Percentiles rank a stretch among this genome's conserved stretches.
These are phyloP conservation scores for Elmis aenea DNA, from an alignment of 2,888 invertebrate genomes.

Conservation along the genomic window DNA sequence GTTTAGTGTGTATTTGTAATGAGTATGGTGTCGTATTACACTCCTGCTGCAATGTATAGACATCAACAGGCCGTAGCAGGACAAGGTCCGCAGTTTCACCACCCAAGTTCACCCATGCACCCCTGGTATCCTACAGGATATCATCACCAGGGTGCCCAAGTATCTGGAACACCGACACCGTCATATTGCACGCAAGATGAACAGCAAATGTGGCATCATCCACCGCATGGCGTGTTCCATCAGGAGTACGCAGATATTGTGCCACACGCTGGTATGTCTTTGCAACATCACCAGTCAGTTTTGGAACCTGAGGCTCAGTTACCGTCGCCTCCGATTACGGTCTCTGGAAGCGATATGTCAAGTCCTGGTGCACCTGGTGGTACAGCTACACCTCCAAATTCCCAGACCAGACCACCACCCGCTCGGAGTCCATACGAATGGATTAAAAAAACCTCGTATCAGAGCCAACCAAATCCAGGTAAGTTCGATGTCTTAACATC, in stretches of 20 bases:
- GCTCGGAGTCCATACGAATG: slow-evolving; percentile 82
- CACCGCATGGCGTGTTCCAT: slow-evolving; percentile 48
- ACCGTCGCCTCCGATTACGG: slow-evolving; percentile 57
- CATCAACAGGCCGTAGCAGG: slow-evolving; percentile 43
- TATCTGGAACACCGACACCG: slow-evolving; percentile 25
- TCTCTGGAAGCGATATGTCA: slow-evolving; percentile 57
- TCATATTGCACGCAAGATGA: slow-evolving; percentile 43
- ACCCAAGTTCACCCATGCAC: slow-evolving; percentile 28
- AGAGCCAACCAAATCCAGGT: slow-evolving; percentile 83
- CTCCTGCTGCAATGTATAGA: slow-evolving; percentile 51
- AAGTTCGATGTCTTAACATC: slow-evolving; percentile 31
- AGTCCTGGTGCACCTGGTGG: slow-evolving; percentile 51
- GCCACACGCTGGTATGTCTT: slow-evolving; percentile 47
- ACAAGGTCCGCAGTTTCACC: slow-evolving; percentile 52
- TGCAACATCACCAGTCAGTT: slow-evolving; percentile 45
- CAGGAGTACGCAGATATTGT: slow-evolving; percentile 46
- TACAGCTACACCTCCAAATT: slow-evolving; percentile 39
- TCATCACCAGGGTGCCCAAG: slow-evolving; percentile 44
- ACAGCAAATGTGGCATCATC: slow-evolving; percentile 47
- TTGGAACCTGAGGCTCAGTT: slow-evolving; percentile 38
- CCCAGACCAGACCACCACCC: slow-evolving; percentile 61
- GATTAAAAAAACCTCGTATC: slow-evolving; percentile 88
- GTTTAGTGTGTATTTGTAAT: too few species aligned
- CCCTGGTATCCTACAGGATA: slow-evolving; percentile 49
- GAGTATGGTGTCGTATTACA: slow-evolving; percentile 69